These are phyloP conservation scores for Microplitis deprimator DNA, from an alignment of 2,888 invertebrate species.

Conservation along the genomic window DNA sequence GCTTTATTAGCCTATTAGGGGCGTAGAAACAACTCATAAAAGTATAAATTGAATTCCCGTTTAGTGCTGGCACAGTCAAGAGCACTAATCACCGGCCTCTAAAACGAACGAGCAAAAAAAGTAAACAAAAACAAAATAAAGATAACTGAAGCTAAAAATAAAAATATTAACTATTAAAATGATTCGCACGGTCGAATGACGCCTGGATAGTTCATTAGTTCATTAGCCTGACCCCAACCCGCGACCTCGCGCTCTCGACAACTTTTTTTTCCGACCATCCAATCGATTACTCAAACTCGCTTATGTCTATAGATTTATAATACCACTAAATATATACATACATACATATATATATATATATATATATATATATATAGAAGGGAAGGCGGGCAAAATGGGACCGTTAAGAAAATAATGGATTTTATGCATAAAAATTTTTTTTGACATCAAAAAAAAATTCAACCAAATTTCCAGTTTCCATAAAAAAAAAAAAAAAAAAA, in stretches of 20 bases:
- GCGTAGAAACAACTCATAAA: slow-evolving; percentile 25
- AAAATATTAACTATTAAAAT: slow-evolving; percentile 48
- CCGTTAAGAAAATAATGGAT: too few species aligned
- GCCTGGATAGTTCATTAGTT: slow-evolving; percentile 46
- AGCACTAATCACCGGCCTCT: slow-evolving; percentile 20
- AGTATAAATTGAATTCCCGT: slow-evolving; percentile 25
- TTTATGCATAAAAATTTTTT: too few species aligned
- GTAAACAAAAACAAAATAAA: slow-evolving; percentile 1
- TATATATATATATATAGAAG: too few species aligned
- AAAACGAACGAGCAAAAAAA: slow-evolving; percentile 27
- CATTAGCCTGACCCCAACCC: slow-evolving; percentile 40
- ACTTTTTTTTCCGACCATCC: slow-evolving; percentile 1
- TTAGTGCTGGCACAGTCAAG: neutral
- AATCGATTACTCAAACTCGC: slow-evolving; percentile 36
- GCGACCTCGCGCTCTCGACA: slow-evolving; percentile 1
- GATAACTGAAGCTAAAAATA: slow-evolving; percentile 22
- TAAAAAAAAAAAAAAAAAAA: too few species aligned
- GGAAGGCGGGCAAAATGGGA: too few species aligned
- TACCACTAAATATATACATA: neutral
- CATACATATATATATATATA: too few species aligned
- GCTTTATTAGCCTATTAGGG: slow-evolving; percentile 13
- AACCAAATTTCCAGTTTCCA: too few species aligned
- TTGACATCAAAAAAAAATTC: too few species aligned
- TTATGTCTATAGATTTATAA: neutral
- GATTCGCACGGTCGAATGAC: slow-evolving; percentile 48